Conservation (phyloP, 2,888 invertebrate genomes). For the Mechanitis messenoides region DNA sequence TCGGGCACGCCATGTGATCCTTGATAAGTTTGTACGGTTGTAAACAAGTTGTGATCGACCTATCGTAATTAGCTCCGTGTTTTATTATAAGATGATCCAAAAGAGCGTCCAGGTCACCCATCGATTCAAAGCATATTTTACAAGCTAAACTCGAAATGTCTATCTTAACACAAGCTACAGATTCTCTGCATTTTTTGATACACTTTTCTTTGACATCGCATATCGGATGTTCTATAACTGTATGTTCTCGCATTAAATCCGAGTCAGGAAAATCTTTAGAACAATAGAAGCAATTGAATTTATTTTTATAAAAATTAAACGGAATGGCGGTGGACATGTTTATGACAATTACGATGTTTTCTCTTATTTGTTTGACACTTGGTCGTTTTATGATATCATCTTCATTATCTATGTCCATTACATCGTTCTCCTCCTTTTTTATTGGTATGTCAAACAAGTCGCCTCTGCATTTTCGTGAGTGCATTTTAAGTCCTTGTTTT, state of each 20-base stretch:
- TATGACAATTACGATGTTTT: conserved; percentile 62
- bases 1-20: conserved; percentile 64
- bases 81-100: conserved; percentile 61
- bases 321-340: conserved; percentile 71
- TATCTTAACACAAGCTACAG: conserved; percentile 67
- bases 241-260: conserved; percentile 60
- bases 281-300: conserved; percentile 69
- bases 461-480: conserved; percentile 58
- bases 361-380: conserved; percentile 62
- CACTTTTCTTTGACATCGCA: conserved; percentile 64
- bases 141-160: conserved; percentile 61
- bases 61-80: conserved; percentile 64
- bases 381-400: conserved; percentile 55
- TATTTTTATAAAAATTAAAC: conserved; percentile 68
- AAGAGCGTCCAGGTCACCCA: conserved; percentile 52
- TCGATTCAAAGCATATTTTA: conserved; percentile 61
- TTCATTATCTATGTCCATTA: conserved; percentile 54
- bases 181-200: conserved; percentile 63
- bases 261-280: conserved; percentile 67
- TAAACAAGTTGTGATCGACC: conserved; percentile 59
- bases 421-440: conserved; percentile 53
- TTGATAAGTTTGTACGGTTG: conserved; percentile 62
- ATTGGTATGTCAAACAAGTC: conserved; percentile 46
- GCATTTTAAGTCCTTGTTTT: conserved; percentile 64
- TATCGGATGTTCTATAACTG: conserved; percentile 56